phyloP scores from a whole-genome alignment of 2,888 invertebrate genomes.

The Acronicta aceris region DNA sequence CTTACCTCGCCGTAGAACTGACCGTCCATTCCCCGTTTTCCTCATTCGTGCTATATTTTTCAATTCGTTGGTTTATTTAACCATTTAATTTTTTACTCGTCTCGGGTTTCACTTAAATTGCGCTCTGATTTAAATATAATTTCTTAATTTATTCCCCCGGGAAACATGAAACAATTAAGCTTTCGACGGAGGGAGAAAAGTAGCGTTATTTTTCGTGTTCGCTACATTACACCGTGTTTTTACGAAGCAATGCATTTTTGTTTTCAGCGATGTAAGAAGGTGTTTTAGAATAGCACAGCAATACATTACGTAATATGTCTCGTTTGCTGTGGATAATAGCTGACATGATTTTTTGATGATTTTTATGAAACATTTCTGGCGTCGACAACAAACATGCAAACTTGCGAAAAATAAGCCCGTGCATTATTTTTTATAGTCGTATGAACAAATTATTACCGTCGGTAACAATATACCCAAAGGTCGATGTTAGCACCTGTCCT shows the following conservation, averaged over 20 bases:
- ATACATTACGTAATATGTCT: no score
- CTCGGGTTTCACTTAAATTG: slow-evolving; percentile 52
- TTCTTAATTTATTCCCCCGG: slow-evolving; percentile 52
- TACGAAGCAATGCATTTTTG: no score
- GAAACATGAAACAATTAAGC: slow-evolving; percentile 55
- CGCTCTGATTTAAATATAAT: slow-evolving; percentile 51
- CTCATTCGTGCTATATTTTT: slow-evolving; percentile 37
- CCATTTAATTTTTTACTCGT: slow-evolving; percentile 48
- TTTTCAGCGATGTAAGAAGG: no score
- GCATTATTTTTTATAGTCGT: not conserved
- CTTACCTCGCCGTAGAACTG: slow-evolving; percentile 14
- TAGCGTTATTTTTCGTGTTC: slow-evolving; percentile 32
- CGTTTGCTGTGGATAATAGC: no score
- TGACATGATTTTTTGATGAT: no score
- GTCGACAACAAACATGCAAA: not conserved
- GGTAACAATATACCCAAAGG: not conserved
- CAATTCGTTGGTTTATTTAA: slow-evolving; percentile 52
- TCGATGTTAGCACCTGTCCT: not conserved
- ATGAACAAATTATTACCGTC: slow-evolving; percentile 2
- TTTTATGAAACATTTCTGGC: not conserved
- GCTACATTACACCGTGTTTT: slow-evolving; percentile 23
- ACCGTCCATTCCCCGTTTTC: slow-evolving; percentile 15
- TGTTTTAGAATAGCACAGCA: no score
- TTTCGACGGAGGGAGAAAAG: slow-evolving; percentile 29
- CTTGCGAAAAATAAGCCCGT: slow-evolving; percentile 9